These are phyloP conservation scores for Rhyacophila evoluta DNA, from an alignment of 2,888 invertebrate species.

Conservation along the genomic window DNA sequence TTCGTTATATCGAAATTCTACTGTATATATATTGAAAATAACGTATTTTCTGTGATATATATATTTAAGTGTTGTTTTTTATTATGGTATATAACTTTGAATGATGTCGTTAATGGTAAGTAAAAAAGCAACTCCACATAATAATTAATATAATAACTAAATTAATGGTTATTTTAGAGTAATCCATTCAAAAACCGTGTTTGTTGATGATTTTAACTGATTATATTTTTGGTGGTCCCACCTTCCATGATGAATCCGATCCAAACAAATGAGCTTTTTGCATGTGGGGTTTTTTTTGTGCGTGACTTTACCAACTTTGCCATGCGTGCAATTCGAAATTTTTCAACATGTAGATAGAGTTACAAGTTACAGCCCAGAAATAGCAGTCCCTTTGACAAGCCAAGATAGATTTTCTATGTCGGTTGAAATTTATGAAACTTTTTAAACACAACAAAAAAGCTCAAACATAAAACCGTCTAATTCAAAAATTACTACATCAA, in stretches of 20 bases:
- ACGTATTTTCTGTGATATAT: too few relatives aligned
- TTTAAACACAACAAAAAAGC: too few relatives aligned
- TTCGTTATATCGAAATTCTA: too few relatives aligned
- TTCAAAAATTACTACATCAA: too few relatives aligned
- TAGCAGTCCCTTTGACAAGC: background rate
- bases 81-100: too few relatives aligned
- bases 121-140: background rate
- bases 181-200: background rate
- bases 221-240: background rate
- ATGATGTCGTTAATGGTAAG: too few relatives aligned
- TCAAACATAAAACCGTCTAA: too few relatives aligned
- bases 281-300: constrained; percentile 6
- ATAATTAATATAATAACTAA: background rate
- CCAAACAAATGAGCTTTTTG: background rate
- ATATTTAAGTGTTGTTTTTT: too few relatives aligned
- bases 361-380: background rate
- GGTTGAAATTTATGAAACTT: too few relatives aligned
- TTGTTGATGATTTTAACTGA: constrained; percentile 22
- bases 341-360: background rate
- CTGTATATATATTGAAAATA: too few relatives aligned
- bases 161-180: background rate
- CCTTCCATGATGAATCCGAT: background rate
- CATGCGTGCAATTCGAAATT: constrained; percentile 9
- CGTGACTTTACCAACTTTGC: background rate
- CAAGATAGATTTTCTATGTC: too few relatives aligned